Base-by-base conservation (phyloP, 2,113 vertebrate genomes). In the Rattus norvegicus region DNA sequence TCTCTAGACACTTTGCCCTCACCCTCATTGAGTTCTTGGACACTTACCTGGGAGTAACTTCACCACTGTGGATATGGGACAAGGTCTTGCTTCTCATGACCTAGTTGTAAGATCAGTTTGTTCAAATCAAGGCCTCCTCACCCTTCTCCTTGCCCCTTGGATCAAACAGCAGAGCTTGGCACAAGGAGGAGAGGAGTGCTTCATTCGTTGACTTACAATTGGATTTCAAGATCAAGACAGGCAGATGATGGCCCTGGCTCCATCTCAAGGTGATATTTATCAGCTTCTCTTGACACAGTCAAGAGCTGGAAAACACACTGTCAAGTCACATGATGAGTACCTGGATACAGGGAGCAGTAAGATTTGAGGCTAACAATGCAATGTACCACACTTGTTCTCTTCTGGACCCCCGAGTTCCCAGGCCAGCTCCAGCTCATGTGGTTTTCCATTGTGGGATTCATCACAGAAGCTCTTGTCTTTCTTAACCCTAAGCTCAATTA, bases 221-320 rank as follows among this genome's bases (percentile, higher is more conserved):
- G 19, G 33, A 90, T 87, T 90, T 96, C 39, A 67, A 26, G 49
- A 39, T 67, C 61, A 94, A 88, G 73, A 39, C 79, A 83, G 65
- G 17, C 33, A 92, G 59, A 39, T 4, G 6, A 56, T 11, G 20
- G 43, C 17, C 59, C 28, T 16, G 47, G 33, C 56, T 8, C 9
- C 26, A 39, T 10, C 47, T 79, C 63, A 22, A 86, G 43, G 59
- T 28, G 49, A 65, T 20, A 11, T 59, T 87, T 72, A 36, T 26
- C 19, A 70, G 67, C 14, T 91, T 79, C 13, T 70, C 79, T 69
- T 16, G 24, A 67, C 33, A 24, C 30, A 13, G 76, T 47, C 30
- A 26, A 87, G 61, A 90, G 33, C n/a, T 83, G 26, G 39, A 77
- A 93, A 79, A 83, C 52, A 63, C 20, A 59, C 70, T 70, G 10